phyloP scores from a whole-genome alignment of 1,140 invertebrate genomes.

The Acromyrmex charruanus region DNA sequence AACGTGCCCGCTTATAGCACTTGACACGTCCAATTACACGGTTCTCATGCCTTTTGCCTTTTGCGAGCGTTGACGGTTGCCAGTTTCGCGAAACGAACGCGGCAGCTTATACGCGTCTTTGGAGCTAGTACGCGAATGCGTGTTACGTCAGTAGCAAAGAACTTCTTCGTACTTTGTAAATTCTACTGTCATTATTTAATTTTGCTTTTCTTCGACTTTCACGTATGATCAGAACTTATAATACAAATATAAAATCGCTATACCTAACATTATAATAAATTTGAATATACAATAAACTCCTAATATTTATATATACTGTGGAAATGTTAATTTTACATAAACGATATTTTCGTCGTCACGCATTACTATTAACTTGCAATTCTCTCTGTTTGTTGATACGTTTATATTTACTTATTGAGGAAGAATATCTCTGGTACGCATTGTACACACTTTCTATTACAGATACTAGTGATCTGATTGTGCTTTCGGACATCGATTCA shows the following conservation, averaged over 20 bases:
- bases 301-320: not conserved
- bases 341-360: not conserved
- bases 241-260: not conserved
- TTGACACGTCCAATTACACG: conserved; percentile 80
- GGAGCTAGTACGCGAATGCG: conserved; percentile 7
- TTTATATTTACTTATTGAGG: not conserved
- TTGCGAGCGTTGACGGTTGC: conserved; percentile 62
- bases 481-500: conserved; percentile 1
- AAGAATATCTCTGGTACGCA: conserved; percentile 4
- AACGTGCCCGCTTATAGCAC: conserved; percentile 56
- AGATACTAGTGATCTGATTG: not conserved
- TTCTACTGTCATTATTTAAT: not conserved
- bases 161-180: not conserved
- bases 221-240: not conserved
- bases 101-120: conserved; percentile 40
- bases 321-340: not conserved
- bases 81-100: conserved; percentile 45
- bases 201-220: not conserved
- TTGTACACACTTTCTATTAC: not conserved
- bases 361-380: not conserved
- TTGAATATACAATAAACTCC: too few relatives aligned
- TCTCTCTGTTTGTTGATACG: conserved; percentile 3
- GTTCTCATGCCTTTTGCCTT: conserved; percentile 69
- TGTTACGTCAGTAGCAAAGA: conserved; percentile 45
- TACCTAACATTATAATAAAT: not conserved